Evolutionary conservation across 2,888 invertebrate genomes (phyloP), one percentile per base, ranked within the genome.

Genomic region (Julus scandinavius): DNA sequence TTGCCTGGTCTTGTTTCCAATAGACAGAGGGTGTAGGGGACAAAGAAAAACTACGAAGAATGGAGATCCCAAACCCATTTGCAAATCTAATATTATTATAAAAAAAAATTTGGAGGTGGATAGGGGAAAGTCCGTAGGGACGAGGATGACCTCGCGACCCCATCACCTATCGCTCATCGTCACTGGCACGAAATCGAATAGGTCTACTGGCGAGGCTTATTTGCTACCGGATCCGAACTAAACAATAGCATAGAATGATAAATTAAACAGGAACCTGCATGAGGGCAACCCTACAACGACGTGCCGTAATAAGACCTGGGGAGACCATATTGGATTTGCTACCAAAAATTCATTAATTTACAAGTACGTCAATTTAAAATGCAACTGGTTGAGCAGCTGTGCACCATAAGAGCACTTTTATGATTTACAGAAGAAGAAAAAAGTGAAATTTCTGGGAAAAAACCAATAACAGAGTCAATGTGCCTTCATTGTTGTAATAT

Each of bases 241-340:
- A 63, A 63, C 63, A 63, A 63, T 7, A 9, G 63, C 63, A 17
- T 13, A 1, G 17, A 17, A 63, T 63, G 63, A 63, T 63, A 63
- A 63, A 63, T 63, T 63, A 63, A 63, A 20, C 63, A 63, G 63
- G 63, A 63, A 63, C 63, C 63, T 63, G 63, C 63, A 20, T 63
- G 63, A 63, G 63, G 63, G 63, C 63, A 63, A 20, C 63, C 63
- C 63, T 20, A 63, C 63, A 63, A 63, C 63, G 63, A 63, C 63
- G 15, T 63, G n/a, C 9, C n/a, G 63, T 63, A 20, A 63, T 63
- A 63, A 4, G 63, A 63, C 15, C 4, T 20, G 20, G 1, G 15
- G 63, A 63, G 63, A 63, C 63, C 63, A 7, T 20, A 20, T 6
- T 63, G 63, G n/a, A 63, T 63, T 17, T 20, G 63, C 54, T 54